Base-by-base conservation (phyloP, 2,113 vertebrate genomes). In the Anguilla rostrata region DNA sequence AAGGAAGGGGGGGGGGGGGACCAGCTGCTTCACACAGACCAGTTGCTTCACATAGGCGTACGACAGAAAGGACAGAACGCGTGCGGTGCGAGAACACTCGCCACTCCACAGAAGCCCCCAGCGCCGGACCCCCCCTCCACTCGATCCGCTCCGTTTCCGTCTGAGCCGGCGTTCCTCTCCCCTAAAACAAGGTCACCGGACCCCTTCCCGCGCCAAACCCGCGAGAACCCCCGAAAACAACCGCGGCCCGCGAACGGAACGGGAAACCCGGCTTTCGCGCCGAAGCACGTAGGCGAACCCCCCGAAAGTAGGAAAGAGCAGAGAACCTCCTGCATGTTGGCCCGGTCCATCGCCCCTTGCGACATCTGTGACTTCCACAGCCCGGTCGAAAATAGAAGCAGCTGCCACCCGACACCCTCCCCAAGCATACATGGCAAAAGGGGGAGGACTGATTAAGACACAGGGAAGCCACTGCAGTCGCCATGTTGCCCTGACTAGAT, bases 341-440 rank as follows among this genome's bases (percentile, higher is more conserved):
- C 92, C 93, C 91, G 87, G 94, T 86, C 88, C 95, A 91, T 92
- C 87, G 93, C 92, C 95, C 95, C 94, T 94, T 97, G 96, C 95
- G 95, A 95, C 94, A 93, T 96, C 96, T 94, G 95, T 95, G 96
- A 97, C 95, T 97, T 96, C 95, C 95, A 96, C 93, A 95, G 66
- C 82, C 94, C 92, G 91, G 95, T 96, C 96, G 96, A 97, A 98
- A 98, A 98, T 98, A 98, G 96, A 94, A 94, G 87, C 88, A 66
- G 88, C 86, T 90, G 97, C 96, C 93, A 98, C 90, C 90, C 93
- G 97, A 98, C 97, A 97, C 93, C 92, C 90, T 34, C 94, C 94
- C 92, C 92, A 89, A 91, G 96, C 97, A 97, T 97, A 97, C 94
- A 97, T 84, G 95, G 97, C 89, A 91, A 95, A 96, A 95, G 94